A percentile compares a stretch with the other conserved stretches of the same genome.
Evolutionary conservation across 2,113 vertebrate species (phyloP).

Genomic region (Porphyrio hochstetteri): DNA sequence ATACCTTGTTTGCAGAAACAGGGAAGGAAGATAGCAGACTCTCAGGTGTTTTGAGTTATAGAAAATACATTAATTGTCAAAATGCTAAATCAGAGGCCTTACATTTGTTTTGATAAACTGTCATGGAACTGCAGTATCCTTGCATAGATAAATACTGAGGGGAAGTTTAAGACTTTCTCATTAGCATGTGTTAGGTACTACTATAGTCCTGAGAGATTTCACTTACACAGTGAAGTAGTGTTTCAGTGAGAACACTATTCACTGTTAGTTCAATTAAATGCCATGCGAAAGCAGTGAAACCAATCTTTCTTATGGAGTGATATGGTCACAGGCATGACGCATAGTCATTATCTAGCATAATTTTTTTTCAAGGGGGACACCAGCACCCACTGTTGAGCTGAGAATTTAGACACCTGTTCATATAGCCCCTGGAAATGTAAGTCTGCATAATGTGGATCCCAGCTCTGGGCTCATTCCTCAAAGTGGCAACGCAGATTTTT

Average conservation of each 20-base stretch:
- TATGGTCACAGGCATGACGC: background rate
- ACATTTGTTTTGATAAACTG: slow-evolving; percentile 37
- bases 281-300: slow-evolving; percentile 30
- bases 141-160: slow-evolving; percentile 39
- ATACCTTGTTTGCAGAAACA: slow-evolving; percentile 5
- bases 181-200: slow-evolving; percentile 51
- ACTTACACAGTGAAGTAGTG: slow-evolving; percentile 31
- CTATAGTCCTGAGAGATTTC: slow-evolving; percentile 33
- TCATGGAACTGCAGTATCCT: slow-evolving; percentile 7
- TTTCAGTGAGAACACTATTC: slow-evolving; percentile 41
- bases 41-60: background rate
- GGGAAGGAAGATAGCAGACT: background rate
- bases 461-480: slow-evolving; percentile 11
- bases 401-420: slow-evolving; percentile 60
- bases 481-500: slow-evolving; percentile 37
- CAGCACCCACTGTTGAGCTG: slow-evolving; percentile 6
- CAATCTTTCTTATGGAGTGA: slow-evolving; percentile 15
- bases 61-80: slow-evolving; percentile 16
- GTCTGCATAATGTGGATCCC: slow-evolving; percentile 1
- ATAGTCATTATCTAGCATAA: background rate
- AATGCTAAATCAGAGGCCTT: background rate
- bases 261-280: slow-evolving; percentile 38
- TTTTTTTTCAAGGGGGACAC: background rate
- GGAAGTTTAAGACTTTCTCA: slow-evolving; percentile 41
- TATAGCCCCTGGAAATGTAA: background rate